Base-by-base conservation (phyloP, 2,888 invertebrate genomes). In the Deilephila elpenor region DNA sequence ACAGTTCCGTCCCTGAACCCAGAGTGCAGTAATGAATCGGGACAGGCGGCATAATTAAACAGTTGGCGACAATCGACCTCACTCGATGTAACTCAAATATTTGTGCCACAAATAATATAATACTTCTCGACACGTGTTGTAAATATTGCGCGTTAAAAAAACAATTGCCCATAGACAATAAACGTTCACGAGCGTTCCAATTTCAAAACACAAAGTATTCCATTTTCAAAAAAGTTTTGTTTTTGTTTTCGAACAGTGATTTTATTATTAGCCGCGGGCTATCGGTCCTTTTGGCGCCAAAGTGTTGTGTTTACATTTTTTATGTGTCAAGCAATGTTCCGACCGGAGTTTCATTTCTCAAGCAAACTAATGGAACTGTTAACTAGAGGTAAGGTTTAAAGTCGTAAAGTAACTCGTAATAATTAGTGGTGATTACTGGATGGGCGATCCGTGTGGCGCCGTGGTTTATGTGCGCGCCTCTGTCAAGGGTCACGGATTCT, bases 1-100 rank as follows among this genome's bases (percentile, higher is more conserved):
- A 59, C 56, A 14, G 64, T 64, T 82, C 86, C 93, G 89, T 79
- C 93, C 90, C 94, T 94, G 94, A 80, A 79, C 77, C 78, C 79
- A 80, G 84, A 87, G 83, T 90, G 89, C 89, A 91, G 91, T 94
- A 93, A 94, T 93, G 93, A 93, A 93, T 93, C 93, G 92, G 92
- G 91, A 88, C 92, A 88, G 85, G 86, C 89, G 89, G 88, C 88
- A 93, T 93, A 93, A 94, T 94, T 92, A 93, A 92, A 90, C 91
- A 91, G 91, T 93, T 91, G 89, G 90, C 89, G 90, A 88, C 91
- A 89, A 91, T 84, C 90, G 86, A 82, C 85, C 88, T 83, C 86
- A 82, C 77, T 79, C 87, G 84, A 85, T 86, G 86, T 89, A 86
- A 89, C 88, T 88, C 85, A 88, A 88, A 89, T 84, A 88, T 86